phyloP scores from a whole-genome alignment of 2,113 vertebrate species.

The Nipponia nippon region DNA sequence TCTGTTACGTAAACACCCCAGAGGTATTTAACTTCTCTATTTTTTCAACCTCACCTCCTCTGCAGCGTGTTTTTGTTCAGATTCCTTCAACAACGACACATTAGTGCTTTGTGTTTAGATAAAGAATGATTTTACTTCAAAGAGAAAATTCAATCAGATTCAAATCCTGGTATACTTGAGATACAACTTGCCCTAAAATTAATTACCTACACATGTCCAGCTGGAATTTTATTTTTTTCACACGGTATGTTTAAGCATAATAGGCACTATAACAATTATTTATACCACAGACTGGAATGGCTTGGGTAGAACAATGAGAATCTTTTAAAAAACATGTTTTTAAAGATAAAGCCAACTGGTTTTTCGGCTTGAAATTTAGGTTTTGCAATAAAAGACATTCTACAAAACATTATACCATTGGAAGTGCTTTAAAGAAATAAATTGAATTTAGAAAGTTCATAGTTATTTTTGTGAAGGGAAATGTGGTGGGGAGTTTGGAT shows the following conservation, averaged over 20 bases:
- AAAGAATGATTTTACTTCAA: neutral
- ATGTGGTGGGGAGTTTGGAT: slow-evolving; percentile 62
- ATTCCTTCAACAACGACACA: neutral
- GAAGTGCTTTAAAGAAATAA: slow-evolving; percentile 66
- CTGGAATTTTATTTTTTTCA: slow-evolving; percentile 21
- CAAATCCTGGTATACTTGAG: neutral
- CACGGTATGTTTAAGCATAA: neutral
- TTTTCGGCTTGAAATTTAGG: slow-evolving; percentile 30
- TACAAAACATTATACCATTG: slow-evolving; percentile 53
- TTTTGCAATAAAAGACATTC: slow-evolving; percentile 63
- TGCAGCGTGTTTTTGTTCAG: neutral
- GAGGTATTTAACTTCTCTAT: neutral
- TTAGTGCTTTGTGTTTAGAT: neutral
- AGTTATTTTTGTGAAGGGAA: slow-evolving; percentile 66
- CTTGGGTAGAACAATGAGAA: slow-evolving; percentile 20
- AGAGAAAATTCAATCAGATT: neutral
- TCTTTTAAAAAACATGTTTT: slow-evolving; percentile 45
- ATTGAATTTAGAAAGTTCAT: slow-evolving; percentile 65
- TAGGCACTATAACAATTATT: slow-evolving; percentile 26
- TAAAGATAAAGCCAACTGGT: slow-evolving; percentile 44
- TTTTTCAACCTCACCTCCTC: neutral
- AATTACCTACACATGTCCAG: neutral
- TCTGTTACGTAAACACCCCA: neutral
- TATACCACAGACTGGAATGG: slow-evolving; percentile 12
- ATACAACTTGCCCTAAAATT: neutral